Evolutionary conservation across 37 sponge, comb jelly and placozoan species (phyloP), one percentile per base, ranked within the genome.

Genomic region (Ephydatia muelleri): DNA sequence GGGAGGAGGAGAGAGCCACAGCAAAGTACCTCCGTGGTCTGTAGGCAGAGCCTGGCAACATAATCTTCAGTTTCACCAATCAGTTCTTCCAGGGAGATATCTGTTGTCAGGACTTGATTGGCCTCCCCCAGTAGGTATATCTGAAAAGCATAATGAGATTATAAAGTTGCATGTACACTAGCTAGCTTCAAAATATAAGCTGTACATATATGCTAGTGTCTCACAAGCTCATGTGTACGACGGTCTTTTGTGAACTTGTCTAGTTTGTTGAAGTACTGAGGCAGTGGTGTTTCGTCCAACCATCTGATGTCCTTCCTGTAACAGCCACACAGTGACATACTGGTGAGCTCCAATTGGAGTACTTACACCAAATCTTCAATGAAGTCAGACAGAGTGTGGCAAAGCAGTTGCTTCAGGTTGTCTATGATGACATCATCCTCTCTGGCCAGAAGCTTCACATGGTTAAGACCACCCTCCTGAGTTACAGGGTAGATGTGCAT

Each of bases 21-120:
- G 9, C 27, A 26, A 74, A 83, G 25, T 82, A 97, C 97, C 91
- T 98, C 99, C 30, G 79, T 36, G n/a, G 99, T 94, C 40, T 94
- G 73, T 73, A 72, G 68, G 71, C 49, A 79, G 6, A 98, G 79
- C 21, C 95, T 72, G 25, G 30, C n/a, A 67, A 94, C 81, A 49
- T 78, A 91, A 30, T 89, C 93, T 72, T 92, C 96, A 27, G 78
- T 64, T 69, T 87, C 88, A 26, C 80, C 72, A 28, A 96, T 40
- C 30, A 94, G 84, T 39, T 89, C 85, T 35, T 88, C 84, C 13
- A 91, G 43, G 5, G 78, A 30, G 35, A 32, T 28, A 3, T 5
- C 12, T 12, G 9, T 21, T 38, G 49, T 35, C 49, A 80, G 65
- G 37, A 89, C 67, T 73, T 80, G 8, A 22, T 82, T 70, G 5